Percentiles rank a stretch among this genome's conserved stretches.
Evolutionary conservation across 2,888 invertebrate species (phyloP).

Genomic region (Antheraea assamensis): DNA sequence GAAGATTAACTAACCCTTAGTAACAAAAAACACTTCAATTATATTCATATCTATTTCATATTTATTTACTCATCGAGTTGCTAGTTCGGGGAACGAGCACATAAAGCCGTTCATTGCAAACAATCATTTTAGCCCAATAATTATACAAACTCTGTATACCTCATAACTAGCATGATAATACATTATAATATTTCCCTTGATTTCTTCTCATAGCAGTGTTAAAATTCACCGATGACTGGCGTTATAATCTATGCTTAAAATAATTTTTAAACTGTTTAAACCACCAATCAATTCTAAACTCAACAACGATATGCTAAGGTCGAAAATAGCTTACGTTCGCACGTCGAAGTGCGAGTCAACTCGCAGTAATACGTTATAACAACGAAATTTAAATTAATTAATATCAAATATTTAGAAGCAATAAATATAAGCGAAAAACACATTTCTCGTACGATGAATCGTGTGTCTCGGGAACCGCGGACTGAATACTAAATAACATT

Average conservation of each 20-base stretch:
- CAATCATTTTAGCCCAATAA: not conserved
- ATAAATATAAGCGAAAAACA: slow-evolving; percentile 17
- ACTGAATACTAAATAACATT: slow-evolving; percentile 1
- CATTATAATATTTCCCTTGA: slow-evolving; percentile 3
- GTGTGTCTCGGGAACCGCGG: not conserved
- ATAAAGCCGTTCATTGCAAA: not conserved
- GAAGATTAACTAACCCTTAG: no score
- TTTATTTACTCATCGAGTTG: no score
- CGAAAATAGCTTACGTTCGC: not conserved
- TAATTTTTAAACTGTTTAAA: not conserved
- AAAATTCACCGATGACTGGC: not conserved
- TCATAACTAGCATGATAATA: not conserved
- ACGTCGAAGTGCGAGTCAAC: not conserved
- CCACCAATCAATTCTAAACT: not conserved
- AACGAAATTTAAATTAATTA: slow-evolving; percentile 17
- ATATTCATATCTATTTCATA: no score
- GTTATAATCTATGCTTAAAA: slow-evolving; percentile 4
- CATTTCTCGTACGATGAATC: slow-evolving; percentile 1
- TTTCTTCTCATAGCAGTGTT: slow-evolving; percentile 10
- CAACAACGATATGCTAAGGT: not conserved
- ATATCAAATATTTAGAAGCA: slow-evolving; percentile 16
- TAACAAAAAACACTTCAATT: no score
- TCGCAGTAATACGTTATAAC: slow-evolving; percentile 7
- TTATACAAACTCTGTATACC: not conserved
- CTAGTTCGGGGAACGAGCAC: not conserved